Evolutionary conservation across 2,888 invertebrate genomes (phyloP).

Genomic region (Xanthostigma xanthostigma): DNA sequence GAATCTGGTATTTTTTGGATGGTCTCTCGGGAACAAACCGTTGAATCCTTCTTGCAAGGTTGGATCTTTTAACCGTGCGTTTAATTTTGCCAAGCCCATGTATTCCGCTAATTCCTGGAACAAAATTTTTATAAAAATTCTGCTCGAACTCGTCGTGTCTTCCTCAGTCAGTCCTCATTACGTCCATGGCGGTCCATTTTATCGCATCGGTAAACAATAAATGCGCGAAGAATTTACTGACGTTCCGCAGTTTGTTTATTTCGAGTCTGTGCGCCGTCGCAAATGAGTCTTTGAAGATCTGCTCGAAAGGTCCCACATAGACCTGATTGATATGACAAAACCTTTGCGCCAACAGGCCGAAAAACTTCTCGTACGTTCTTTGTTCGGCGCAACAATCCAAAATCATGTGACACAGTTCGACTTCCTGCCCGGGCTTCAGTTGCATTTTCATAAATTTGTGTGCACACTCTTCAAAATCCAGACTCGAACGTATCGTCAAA

Average conservation of each 20-base stretch:
- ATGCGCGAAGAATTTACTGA: conserved; percentile 95
- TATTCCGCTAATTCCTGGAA: conserved; percentile 94
- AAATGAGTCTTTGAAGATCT: conserved; percentile 91
- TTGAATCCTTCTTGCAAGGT: conserved; percentile 74
- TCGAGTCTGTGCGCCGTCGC: conserved; percentile 89
- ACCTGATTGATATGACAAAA: conserved; percentile 90
- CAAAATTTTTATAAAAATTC: conserved; percentile 94
- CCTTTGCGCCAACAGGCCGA: conserved; percentile 80
- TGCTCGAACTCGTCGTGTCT: conserved; percentile 91
- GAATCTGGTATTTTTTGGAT: conserved; percentile 92
- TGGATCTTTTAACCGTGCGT: conserved; percentile 80
- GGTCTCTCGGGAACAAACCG: conserved; percentile 88
- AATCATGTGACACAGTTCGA: conserved; percentile 97
- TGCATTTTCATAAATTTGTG: conserved; percentile 98
- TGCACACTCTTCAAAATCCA: conserved; percentile 97
- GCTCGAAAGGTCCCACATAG: conserved; percentile 85
- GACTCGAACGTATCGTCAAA: conserved; percentile 92
- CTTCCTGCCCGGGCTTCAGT: conserved; percentile 89
- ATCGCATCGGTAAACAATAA: conserved; percentile 92
- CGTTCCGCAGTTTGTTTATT: conserved; percentile 87
- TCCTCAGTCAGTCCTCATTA: conserved; percentile 89
- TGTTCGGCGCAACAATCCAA: conserved; percentile 97
- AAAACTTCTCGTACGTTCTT: conserved; percentile 96
- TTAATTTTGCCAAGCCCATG: conserved; percentile 86
- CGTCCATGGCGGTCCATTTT: conserved; percentile 83